Conservation (phyloP, 2,888 invertebrate species). For the Hoplodrina ambigua region DNA sequence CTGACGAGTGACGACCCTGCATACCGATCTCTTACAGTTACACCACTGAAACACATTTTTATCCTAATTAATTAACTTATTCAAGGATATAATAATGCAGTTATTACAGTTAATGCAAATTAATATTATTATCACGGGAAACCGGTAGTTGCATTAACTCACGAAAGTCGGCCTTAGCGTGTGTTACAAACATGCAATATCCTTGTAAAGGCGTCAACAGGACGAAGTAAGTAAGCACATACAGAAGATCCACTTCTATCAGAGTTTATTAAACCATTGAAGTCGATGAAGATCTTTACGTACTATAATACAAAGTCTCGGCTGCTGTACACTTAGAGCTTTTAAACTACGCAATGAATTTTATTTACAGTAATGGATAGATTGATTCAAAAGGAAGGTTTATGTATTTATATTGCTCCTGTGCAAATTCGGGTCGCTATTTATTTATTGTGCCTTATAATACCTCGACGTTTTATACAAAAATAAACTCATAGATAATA, state of each 20-base stretch:
- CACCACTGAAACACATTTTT: slow-evolving; percentile 39
- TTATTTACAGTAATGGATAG: too few species aligned
- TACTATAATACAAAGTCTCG: too few species aligned
- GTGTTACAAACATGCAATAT: slow-evolving; percentile 60
- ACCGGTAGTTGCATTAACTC: slow-evolving; percentile 54
- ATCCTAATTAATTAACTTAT: slow-evolving; percentile 44
- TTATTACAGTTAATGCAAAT: slow-evolving; percentile 56
- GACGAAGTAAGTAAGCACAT: slow-evolving; percentile 11
- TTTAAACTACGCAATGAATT: too few species aligned
- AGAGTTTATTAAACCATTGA: neutral
- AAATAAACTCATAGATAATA: too few species aligned
- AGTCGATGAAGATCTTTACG: neutral
- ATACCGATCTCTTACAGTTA: too few species aligned
- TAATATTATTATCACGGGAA: slow-evolving; percentile 45
- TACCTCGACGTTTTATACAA: too few species aligned
- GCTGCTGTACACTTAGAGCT: too few species aligned
- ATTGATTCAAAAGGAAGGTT: too few species aligned
- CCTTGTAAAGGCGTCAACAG: slow-evolving; percentile 69
- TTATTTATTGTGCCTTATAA: too few species aligned
- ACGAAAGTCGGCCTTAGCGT: slow-evolving; percentile 49
- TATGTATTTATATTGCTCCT: too few species aligned
- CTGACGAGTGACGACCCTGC: too few species aligned
- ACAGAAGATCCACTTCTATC: slow-evolving; percentile 14
- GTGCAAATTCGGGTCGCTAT: too few species aligned
- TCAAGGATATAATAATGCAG: slow-evolving; percentile 42